phyloP scores from a whole-genome alignment of 2,888 invertebrate species.

The Cheilosia scutellata region DNA sequence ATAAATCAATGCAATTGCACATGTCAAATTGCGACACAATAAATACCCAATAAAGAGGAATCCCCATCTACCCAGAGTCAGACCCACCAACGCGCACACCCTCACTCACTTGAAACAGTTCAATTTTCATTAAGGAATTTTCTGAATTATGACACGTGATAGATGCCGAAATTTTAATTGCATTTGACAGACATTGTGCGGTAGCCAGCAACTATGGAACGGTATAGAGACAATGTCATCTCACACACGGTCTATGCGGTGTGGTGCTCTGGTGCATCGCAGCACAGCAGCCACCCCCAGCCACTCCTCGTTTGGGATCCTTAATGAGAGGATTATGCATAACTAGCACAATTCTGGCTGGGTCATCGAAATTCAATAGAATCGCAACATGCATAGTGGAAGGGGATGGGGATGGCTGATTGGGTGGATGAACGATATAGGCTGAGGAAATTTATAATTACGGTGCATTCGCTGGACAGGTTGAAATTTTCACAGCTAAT shows the following conservation, averaged over 20 bases:
- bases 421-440: not conserved
- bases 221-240: slow-evolving; percentile 38
- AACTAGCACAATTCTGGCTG: slow-evolving; percentile 44
- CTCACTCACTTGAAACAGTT: slow-evolving; percentile 62
- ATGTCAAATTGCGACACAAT: slow-evolving; percentile 54
- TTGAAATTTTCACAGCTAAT: slow-evolving; percentile 78
- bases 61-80: not conserved
- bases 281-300: not conserved
- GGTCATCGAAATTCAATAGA: slow-evolving; percentile 69
- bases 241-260: slow-evolving; percentile 4
- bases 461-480: slow-evolving; percentile 47
- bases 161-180: slow-evolving; percentile 73
- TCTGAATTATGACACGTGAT: slow-evolving; percentile 74
- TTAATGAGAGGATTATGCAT: slow-evolving; percentile 56
- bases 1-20: slow-evolving; percentile 69
- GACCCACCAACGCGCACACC: not conserved
- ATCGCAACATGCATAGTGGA: not conserved
- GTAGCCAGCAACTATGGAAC: slow-evolving; percentile 2
- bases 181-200: slow-evolving; percentile 57
- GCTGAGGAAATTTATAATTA: slow-evolving; percentile 52
- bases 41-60: slow-evolving; percentile 27
- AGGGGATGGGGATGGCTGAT: not conserved
- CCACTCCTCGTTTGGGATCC: not conserved
- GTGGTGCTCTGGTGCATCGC: not conserved
- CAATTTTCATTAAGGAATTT: slow-evolving; percentile 74